Evolutionary conservation across 2,888 invertebrate species (phyloP).

Genomic region (Pachycephus smyrnensis): DNA sequence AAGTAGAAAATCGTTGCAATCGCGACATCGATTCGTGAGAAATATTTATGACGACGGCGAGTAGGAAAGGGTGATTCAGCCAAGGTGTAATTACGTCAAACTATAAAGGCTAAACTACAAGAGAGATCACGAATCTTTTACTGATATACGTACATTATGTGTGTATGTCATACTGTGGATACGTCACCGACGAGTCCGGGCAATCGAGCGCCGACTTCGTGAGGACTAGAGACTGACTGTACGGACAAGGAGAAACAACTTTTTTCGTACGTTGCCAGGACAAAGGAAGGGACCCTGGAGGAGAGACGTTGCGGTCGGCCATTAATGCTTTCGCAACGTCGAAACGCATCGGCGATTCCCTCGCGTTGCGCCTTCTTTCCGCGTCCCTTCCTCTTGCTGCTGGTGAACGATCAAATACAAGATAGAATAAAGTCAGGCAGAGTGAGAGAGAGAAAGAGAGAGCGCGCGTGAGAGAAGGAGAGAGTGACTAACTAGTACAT

Average conservation of each 20-base stretch:
- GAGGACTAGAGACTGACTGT: background rate
- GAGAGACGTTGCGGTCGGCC: background rate
- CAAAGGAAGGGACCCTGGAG: constrained; percentile 1
- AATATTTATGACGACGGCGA: background rate
- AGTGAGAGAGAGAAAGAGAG: background rate
- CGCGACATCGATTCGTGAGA: background rate
- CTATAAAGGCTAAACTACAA: background rate
- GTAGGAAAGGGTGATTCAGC: constrained; percentile 4
- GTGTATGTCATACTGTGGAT: background rate
- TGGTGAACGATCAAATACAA: background rate
- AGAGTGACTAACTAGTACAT: constrained; percentile 3
- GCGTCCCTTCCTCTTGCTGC: background rate
- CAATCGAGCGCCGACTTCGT: background rate
- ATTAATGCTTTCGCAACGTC: constrained; percentile 2
- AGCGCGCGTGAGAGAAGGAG: background rate
- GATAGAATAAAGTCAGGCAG: background rate
- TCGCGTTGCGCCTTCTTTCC: constrained; percentile 3
- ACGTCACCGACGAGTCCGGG: background rate
- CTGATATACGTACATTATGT: background rate
- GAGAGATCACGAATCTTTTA: background rate
- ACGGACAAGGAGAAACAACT: background rate
- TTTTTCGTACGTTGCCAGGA: constrained; percentile 4
- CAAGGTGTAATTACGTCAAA: constrained; percentile 2
- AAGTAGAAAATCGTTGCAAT: background rate
- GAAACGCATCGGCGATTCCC: constrained; percentile 7